Base-by-base conservation (phyloP, 2,888 invertebrate genomes). In the Silvanus unidentatus region DNA sequence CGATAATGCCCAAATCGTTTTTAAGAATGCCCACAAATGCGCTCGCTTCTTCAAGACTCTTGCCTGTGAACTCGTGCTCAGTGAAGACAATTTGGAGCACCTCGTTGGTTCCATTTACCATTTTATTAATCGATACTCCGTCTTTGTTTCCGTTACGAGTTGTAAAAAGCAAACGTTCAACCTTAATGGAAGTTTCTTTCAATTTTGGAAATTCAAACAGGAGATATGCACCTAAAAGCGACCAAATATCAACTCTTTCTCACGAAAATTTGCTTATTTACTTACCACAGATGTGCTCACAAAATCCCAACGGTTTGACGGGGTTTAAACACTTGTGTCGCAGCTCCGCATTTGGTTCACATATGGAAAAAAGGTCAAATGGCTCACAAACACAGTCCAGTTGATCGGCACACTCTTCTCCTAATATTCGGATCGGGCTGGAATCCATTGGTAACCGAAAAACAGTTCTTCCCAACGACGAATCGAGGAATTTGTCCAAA, bases 71-170 rank as follows among this genome's bases (percentile, higher is more conserved):
- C 16, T 53, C 48, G 30, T 58, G 58, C 35, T 66, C 65, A 3
- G 57, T 50, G 39, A 65, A 63, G 32, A 63, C 53, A 6, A 64
- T 50, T 43, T 66, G 65, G 3, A 64, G 49, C 1, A 53, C 14
- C 15, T 46, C 43, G 1, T 46, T 43, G 2, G 45, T 42, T 9
- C 43, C 39, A 9, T 50, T 43, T 2, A 30, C 16, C 2, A 63
- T 53, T 45, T 58, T 58, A 42, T 63, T 63, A 8, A 54, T 59
- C 39, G 63, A 53, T 0, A 54, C 57, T 14, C 58, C 55, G 4
- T 56, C 47, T 10, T 48, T 34, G 39, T 43, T n/a, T n/a, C n/a
- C n/a, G n/a, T n/a, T n/a, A n/a, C n/a, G n/a, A n/a, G 1, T 39
- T 39, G 27, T 53, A 54, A 28, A 9, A 8, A 28, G 28, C 28